Evolutionary conservation across 2,113 vertebrate genomes (phyloP).

Genomic region (Alouatta palliata): DNA sequence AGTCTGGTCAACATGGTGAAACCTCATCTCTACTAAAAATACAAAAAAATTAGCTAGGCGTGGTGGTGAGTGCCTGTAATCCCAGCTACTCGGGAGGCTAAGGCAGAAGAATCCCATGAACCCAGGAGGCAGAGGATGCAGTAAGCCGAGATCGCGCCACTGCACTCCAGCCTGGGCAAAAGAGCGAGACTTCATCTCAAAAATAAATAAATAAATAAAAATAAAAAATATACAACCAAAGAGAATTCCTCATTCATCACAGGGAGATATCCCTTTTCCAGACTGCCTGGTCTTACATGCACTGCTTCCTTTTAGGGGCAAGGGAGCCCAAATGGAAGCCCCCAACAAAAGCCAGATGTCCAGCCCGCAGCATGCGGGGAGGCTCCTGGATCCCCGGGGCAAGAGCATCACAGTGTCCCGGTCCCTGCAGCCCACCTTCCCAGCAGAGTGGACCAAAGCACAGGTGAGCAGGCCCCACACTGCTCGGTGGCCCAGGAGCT

Average conservation of each 20-base stretch:
- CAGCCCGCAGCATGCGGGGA: background rate
- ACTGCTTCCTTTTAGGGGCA: background rate
- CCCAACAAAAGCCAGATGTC: background rate
- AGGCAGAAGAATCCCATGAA: too few species aligned
- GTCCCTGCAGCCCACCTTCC: background rate
- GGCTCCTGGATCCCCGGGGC: background rate
- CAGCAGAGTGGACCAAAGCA: constrained; percentile 58
- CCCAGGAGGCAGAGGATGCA: too few species aligned
- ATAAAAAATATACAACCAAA: background rate
- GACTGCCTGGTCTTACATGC: background rate
- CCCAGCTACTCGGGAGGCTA: too few species aligned
- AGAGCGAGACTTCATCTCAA: too few species aligned
- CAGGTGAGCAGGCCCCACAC: background rate
- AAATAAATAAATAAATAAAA: too few species aligned
- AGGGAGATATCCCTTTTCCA: background rate
- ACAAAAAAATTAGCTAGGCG: too few species aligned
- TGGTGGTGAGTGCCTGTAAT: too few species aligned
- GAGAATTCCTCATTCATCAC: background rate
- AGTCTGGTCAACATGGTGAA: too few species aligned
- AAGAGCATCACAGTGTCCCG: background rate
- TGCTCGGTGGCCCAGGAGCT: constrained; percentile 16
- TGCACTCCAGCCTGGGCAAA: too few species aligned
- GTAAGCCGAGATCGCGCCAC: too few species aligned
- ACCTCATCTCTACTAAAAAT: too few species aligned
- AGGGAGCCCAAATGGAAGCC: background rate